phyloP scores from a whole-genome alignment of 2,888 invertebrate genomes.

The Ennomos erosarius region DNA sequence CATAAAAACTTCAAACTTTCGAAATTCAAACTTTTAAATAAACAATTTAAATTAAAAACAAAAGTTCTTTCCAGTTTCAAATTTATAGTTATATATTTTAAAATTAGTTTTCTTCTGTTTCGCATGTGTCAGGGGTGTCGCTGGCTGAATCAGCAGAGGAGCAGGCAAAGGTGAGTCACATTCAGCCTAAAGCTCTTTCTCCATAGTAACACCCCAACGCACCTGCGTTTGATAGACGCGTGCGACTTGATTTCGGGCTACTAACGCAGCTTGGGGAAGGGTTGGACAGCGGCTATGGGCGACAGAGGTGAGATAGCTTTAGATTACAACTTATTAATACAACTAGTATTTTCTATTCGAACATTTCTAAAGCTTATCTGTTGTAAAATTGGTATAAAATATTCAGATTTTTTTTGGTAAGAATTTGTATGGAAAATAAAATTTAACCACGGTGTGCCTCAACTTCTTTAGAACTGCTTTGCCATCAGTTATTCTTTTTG shows the following conservation, averaged over 20 bases:
- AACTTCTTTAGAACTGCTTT: no score
- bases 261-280: slow-evolving; percentile 28
- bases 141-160: slow-evolving; percentile 77
- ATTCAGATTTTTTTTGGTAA: no score
- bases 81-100: slow-evolving; percentile 25
- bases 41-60: slow-evolving; percentile 1
- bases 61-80: slow-evolving; percentile 16
- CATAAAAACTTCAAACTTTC: slow-evolving; percentile 46
- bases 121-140: slow-evolving; percentile 69
- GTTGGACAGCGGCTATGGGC: slow-evolving; percentile 10
- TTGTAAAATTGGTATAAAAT: no score
- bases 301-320: no score
- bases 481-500: no score
- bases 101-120: slow-evolving; percentile 39
- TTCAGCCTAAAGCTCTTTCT: slow-evolving; percentile 55
- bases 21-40: slow-evolving; percentile 37
- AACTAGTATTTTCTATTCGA: no score
- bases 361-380: no score
- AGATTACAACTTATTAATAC: no score
- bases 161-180: slow-evolving; percentile 76
- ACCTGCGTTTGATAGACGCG: slow-evolving; percentile 50
- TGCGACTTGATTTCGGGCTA: slow-evolving; percentile 42
- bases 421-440: no score
- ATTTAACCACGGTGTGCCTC: no score
- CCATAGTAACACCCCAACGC: slow-evolving; percentile 81